Evolutionary conservation across 2,797 vertebrate species (phyloP), one percentile per base, ranked within the genome.

Genomic region (Lepus townsendii): DNA sequence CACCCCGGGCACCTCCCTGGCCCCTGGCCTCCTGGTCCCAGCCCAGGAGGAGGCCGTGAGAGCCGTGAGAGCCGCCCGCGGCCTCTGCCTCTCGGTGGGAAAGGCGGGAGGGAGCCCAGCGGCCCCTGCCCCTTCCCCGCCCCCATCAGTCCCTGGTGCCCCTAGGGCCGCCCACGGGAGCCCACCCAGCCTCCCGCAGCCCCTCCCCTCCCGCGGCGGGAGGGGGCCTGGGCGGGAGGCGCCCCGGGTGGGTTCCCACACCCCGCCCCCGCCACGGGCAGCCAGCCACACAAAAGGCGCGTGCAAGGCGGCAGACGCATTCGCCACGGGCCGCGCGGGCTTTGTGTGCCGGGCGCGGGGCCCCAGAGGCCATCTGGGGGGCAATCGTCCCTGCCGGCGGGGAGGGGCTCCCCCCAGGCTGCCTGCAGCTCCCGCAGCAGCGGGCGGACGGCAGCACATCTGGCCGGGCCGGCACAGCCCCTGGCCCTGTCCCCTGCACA

Each of bases 201-300:
- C 38, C 73, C 4, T 3, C 66, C 35, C 24, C 5, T 8, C 5
- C 75, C 50, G 5, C 12, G 13, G 57, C 0, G 0, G 68, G 35
- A 38, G 35, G 57, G 52, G 57, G 27, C 71, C 88, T 20, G 84
- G 94, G 91, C n/a, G 24, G 91, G 93, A 93, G 97, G 95, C 93
- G 85, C 95, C 54, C 96, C 93, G 96, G 78, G 32, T 82, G 97
- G 97, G 98, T 99, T 99, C 99, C 98, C 99, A 99, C 98, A 98
- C 98, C 96, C 32, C 92, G 60, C 76, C 97, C 87, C 88, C 42
- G 88, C 89, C 75, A 2, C 0, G 65, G 85, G 87, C 73, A 98
- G 98, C 99, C 98, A 98, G 97, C 80, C 24, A 60, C 22, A 99
- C 98, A 98, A 99, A 98, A 98, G 99, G 98, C 98, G 98, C 98